Conservation (phyloP, 2,113 vertebrate genomes). For the Leptodactylus fuscus region DNA sequence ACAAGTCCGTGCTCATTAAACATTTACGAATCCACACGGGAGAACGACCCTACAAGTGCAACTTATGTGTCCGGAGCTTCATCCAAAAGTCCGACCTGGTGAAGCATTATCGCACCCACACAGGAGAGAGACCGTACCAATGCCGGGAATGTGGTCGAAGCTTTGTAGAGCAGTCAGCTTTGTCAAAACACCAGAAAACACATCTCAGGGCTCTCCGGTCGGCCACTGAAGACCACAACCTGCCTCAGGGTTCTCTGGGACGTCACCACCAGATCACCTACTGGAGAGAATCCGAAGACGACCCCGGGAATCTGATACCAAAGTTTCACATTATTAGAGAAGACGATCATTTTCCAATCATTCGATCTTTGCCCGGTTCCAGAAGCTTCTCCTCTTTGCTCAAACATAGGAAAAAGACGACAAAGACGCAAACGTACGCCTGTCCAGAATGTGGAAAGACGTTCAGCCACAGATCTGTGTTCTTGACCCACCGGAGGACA, state of each 20-base stretch:
- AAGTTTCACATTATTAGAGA: constrained; percentile 20
- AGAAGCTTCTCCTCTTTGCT: neutral
- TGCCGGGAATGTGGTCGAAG: constrained; percentile 63
- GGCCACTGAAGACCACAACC: neutral
- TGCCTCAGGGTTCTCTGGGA: too few relatives aligned
- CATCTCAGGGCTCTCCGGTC: neutral
- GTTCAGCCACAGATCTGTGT: constrained; percentile 62
- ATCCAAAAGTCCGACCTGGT: constrained; percentile 55
- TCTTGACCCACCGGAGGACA: constrained; percentile 65
- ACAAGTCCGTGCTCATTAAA: constrained; percentile 75
- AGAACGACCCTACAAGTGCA: constrained; percentile 66
- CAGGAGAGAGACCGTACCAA: constrained; percentile 38
- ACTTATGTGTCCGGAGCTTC: constrained; percentile 65
- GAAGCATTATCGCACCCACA: constrained; percentile 49
- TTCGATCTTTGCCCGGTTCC: neutral
- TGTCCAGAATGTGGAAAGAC: neutral
- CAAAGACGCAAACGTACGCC: neutral
- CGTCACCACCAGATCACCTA: constrained; percentile 12
- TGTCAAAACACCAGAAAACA: constrained; percentile 64
- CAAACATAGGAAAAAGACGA: neutral
- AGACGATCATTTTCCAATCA: neutral
- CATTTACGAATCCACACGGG: constrained; percentile 71
- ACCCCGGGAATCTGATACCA: constrained; percentile 39
- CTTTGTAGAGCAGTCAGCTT: constrained; percentile 66
- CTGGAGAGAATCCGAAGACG: constrained; percentile 30